Conservation (phyloP, 2,797 vertebrate species). For the Gouania willdenowi region DNA sequence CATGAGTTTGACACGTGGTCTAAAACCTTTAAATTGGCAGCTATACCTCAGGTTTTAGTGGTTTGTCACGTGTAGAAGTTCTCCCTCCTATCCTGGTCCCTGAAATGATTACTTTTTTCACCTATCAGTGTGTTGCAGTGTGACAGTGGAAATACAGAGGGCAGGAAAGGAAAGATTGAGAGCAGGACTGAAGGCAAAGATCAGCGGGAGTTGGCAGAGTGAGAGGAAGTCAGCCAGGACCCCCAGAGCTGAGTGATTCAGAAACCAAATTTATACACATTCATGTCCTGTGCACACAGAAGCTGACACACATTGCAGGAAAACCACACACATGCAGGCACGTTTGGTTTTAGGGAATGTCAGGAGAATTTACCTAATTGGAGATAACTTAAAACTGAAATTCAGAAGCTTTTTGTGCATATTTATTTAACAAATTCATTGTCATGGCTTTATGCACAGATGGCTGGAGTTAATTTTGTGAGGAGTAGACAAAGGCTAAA, state of each 20-base stretch:
- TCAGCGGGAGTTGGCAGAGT: constrained; percentile 51
- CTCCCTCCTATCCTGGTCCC: too few relatives aligned
- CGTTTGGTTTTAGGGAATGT: constrained; percentile 31
- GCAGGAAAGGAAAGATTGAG: constrained; percentile 23
- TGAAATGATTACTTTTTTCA: constrained; percentile 7
- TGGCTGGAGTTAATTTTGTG: too few relatives aligned
- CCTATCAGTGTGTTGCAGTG: constrained; percentile 4
- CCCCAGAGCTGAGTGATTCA: constrained; percentile 61
- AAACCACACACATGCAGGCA: constrained; percentile 14
- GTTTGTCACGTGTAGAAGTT: too few relatives aligned
- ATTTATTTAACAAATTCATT: too few relatives aligned
- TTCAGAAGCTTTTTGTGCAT: too few relatives aligned
- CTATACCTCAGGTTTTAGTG: too few relatives aligned
- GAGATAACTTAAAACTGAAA: too few relatives aligned
- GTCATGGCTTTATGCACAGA: too few relatives aligned
- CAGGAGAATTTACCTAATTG: constrained; percentile 42
- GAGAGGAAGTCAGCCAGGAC: constrained; percentile 50
- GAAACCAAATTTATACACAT: constrained; percentile 45
- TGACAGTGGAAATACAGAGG: constrained; percentile 8
- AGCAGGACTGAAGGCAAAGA: constrained; percentile 29
- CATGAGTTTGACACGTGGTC: too few relatives aligned
- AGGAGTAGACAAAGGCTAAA: too few relatives aligned
- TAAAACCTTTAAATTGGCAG: too few relatives aligned
- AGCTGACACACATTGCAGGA: background rate
- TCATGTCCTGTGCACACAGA: constrained; percentile 1